Percentiles rank a stretch among this genome's conserved stretches.
Conservation (phyloP, 2,113 vertebrate species). For the crab-eating macaque (Macaca fascicularis) region T2T-MFA8v1.1 NC_088395.1:152176001-152176500, state of each 20-base stretch:
- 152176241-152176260: not conserved
- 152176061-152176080: not conserved
- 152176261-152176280: not conserved
- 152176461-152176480: not conserved
- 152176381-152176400: not conserved
- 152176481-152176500: not conserved
- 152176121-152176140: not conserved
- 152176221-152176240: not conserved
- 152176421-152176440: not conserved
- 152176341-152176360: not conserved
- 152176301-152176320: not conserved
- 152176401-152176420: not conserved
- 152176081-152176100: not conserved
- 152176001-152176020: constrained; percentile 1
- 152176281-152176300: not conserved
- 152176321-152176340: not conserved
- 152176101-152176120: not conserved
- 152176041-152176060: not conserved
- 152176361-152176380: not conserved
- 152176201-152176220: not conserved
- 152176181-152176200: not conserved
- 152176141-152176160: not conserved
- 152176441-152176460: not conserved
- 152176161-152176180: not conserved
- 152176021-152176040: not conserved